phyloP scores from a whole-genome alignment of 2,888 invertebrate genomes.

The Acanthosepion lycidas region DNA sequence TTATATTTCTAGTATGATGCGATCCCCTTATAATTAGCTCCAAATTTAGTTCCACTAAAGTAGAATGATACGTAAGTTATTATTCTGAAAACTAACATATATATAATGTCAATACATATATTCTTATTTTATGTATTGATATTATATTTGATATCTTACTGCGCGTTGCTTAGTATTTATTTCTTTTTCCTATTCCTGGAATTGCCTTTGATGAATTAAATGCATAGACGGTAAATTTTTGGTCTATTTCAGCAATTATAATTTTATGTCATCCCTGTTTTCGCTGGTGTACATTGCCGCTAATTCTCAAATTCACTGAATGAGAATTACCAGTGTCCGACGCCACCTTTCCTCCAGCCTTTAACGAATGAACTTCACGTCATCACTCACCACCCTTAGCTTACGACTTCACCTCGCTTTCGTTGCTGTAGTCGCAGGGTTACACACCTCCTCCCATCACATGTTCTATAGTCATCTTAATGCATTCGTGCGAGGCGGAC shows the following conservation, averaged over 20 bases:
- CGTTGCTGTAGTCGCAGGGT: neutral
- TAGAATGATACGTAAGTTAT: too few relatives aligned
- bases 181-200: neutral
- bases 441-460: neutral
- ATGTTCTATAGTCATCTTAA: neutral
- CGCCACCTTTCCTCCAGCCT: neutral
- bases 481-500: neutral
- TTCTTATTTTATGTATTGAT: neutral
- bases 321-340: neutral
- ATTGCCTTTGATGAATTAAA: neutral
- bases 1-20: too few relatives aligned
- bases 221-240: neutral
- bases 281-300: neutral
- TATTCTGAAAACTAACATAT: too few relatives aligned
- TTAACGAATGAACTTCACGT: neutral
- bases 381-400: neutral
- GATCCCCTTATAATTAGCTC: too few relatives aligned
- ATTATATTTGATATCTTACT: neutral
- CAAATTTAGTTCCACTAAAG: too few relatives aligned
- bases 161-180: too few relatives aligned
- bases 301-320: neutral
- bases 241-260: neutral
- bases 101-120: too few relatives aligned
- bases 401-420: neutral
- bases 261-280: neutral